These are phyloP conservation scores for Lumbricus terrestris DNA, from an alignment of 2,888 invertebrate species.

Conservation along the genomic window DNA sequence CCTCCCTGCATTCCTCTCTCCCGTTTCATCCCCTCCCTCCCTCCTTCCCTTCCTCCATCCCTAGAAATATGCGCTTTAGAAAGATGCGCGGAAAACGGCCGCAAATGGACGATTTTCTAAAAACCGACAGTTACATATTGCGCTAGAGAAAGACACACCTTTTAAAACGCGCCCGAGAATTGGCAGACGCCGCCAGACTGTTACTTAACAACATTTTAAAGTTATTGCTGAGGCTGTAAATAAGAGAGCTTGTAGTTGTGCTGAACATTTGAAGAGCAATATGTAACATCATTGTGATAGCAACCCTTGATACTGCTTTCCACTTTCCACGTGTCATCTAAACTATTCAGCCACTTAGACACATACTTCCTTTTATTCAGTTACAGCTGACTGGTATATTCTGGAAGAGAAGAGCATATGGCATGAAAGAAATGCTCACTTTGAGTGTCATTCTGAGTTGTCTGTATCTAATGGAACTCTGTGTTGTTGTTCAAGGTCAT, in stretches of 20 bases:
- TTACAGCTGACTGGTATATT: background rate
- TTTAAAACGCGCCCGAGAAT: too few species aligned
- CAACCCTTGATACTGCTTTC: background rate
- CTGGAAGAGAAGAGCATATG: background rate
- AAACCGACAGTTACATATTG: too few species aligned
- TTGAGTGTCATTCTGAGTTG: background rate
- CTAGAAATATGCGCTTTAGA: too few species aligned
- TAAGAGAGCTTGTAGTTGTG: background rate
- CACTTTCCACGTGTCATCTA: background rate
- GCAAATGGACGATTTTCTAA: too few species aligned
- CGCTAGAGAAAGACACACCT: too few species aligned
- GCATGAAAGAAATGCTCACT: background rate
- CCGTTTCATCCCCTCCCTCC: too few species aligned
- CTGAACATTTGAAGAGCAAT: background rate
- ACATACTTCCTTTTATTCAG: background rate
- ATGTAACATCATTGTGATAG: background rate
- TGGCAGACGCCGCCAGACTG: too few species aligned
- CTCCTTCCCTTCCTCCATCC: too few species aligned
- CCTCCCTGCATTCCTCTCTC: too few species aligned
- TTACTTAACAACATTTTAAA: background rate
- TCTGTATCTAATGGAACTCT: background rate
- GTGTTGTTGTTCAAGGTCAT: background rate
- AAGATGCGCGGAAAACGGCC: too few species aligned
- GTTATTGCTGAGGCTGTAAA: background rate
- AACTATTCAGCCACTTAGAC: background rate